Evolutionary conservation across 2,113 vertebrate species (phyloP), one percentile per base, ranked within the genome.

Genomic region (Otocyon megalotis): DNA sequence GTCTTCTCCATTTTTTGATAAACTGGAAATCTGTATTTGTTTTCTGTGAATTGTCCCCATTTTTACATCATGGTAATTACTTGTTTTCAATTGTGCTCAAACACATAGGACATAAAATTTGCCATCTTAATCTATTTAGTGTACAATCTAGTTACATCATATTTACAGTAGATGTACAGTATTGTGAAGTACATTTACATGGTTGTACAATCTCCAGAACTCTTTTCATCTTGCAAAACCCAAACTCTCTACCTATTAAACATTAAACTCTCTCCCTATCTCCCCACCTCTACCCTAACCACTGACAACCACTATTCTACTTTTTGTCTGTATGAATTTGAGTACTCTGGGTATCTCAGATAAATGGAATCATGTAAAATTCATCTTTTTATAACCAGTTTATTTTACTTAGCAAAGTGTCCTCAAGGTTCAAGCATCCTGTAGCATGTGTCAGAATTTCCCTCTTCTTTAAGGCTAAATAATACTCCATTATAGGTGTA

Each of bases 221-320:
- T 26, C 76, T 43, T 35, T 83, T 48, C 22, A 17, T 60, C 65
- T 79, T 76, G 20, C 19, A 53, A 32, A 89, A 54, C 22, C 71
- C 22, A 69, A 83, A 28, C 22, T 71, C 15, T 15, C 3, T 12
- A 62, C 24, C 84, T 20, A 48, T 43, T 35, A 8, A 17, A 35
- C 43, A 89, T 48, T 76, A 15, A 76, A 28, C 37, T 48, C 37
- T 76, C 43, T 56, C n/a, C 28, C 8, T 11, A 5, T 5, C 71
- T 11, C 8, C 63, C 8, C 3, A 26, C 11, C 6, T 16, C 14
- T 1, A 0, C 19, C 32, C n/a, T 15, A 56, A 9, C 4, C 5
- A 12, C 74, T 24, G 15, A 37, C 9, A 24, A 30, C 17, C n/a
- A 5, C 8, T 8, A 43, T 48, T 79, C 79, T 50, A 2, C 43